A percentile compares a stretch with the other conserved stretches of the same genome.
Conservation (phyloP, 1,140 invertebrate genomes). For the Papilio helenus region DNA sequence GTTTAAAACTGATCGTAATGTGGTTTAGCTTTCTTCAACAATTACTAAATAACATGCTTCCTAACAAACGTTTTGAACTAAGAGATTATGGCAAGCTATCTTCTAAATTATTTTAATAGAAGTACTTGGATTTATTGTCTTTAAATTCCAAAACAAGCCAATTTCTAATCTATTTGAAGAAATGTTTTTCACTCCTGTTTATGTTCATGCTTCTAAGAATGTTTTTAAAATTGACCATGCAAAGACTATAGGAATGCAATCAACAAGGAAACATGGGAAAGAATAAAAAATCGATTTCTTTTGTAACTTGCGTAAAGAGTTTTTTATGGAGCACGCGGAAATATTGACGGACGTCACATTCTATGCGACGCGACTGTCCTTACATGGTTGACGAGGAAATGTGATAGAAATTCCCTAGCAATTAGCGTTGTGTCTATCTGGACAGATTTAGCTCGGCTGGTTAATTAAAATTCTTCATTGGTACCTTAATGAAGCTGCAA, state of each 20-base stretch:
- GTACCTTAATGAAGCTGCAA: conserved; percentile 19
- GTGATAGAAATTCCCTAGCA: conserved; percentile 42
- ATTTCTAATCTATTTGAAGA: too few relatives aligned
- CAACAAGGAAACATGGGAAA: conserved; percentile 7
- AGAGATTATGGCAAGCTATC: too few relatives aligned
- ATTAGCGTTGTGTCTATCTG: conserved; percentile 40
- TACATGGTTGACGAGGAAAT: conserved; percentile 41
- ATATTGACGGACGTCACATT: not conserved
- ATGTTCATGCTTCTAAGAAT: too few relatives aligned
- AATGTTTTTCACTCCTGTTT: too few relatives aligned
- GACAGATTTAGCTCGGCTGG: conserved; percentile 38
- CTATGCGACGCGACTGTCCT: not conserved
- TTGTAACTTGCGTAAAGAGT: not conserved
- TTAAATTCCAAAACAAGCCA: too few relatives aligned
- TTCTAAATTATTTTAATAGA: too few relatives aligned
- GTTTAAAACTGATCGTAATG: not conserved
- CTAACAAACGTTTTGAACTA: too few relatives aligned
- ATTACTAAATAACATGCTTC: not conserved
- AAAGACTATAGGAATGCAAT: not conserved
- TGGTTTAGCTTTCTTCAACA: not conserved
- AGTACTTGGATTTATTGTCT: too few relatives aligned
- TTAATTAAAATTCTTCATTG: conserved; percentile 31
- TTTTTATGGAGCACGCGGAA: conserved; percentile 19
- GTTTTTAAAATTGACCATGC: not conserved
- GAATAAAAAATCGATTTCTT: not conserved